Evolutionary conservation across 2,797 vertebrate genomes (phyloP), one percentile per base, ranked within the genome.

Genomic region (Anas bernieri): DNA sequence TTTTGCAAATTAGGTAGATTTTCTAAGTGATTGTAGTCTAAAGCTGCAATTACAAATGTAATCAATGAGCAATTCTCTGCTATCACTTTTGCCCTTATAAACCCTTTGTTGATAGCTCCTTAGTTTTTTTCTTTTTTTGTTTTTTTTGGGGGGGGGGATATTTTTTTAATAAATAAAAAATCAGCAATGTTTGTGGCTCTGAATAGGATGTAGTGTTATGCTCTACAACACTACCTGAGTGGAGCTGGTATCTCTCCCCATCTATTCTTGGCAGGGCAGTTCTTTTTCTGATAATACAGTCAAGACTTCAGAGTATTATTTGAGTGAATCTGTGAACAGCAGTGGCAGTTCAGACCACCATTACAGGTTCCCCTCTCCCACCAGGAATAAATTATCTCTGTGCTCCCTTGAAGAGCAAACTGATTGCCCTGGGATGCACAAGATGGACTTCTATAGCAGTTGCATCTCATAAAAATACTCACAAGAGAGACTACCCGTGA

Each of bases 401-500:
- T 54, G 45, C 3, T 94, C 54, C 67, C 81, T 91, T 74, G 73
- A 88, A 12, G 5, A 79, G 33, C 39, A 90, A 82, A 69, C 72
- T 11, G 64, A 85, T 61, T 77, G 80, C 54, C 85, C 85, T 89
- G 84, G 64, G 64, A 91, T 84, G 83, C 45, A 35, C 72, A 59
- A 41, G 80, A 86, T 82, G 68, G 45, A 30, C 74, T 67, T 66
- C 61, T 78, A 82, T 37, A 83, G 80, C 66, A 88, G 56, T 95
- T 94, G 76, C 43, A 76, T 95, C 77, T 92, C 89, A 76, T 91
- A 94, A 95, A 96, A 88, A 39, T 41, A 33, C 64, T 87, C 66
- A 64, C 48, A 45, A 83, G 64, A 90, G 75, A 93, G 66, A 23
- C 55, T 78, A 90, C 75, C 72, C 56, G 48, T 64, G 56, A 75